phyloP scores from a whole-genome alignment of 2,113 vertebrate species.

The Tenrec ecaudatus region DNA sequence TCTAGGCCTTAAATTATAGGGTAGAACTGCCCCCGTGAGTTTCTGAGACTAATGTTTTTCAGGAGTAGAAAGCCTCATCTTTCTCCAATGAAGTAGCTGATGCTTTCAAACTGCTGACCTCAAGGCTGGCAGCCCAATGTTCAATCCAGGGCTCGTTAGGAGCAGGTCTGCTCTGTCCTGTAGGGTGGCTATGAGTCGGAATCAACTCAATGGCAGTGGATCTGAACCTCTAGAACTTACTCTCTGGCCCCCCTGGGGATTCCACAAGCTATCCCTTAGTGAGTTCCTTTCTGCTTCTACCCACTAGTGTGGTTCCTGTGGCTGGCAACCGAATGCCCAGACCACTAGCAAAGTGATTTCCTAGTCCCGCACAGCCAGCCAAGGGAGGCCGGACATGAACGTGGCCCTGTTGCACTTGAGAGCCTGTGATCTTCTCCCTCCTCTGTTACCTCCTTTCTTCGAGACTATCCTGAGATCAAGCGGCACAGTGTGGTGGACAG shows the following conservation, averaged over 20 bases:
- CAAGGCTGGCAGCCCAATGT: too few species aligned
- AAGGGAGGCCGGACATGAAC: neutral
- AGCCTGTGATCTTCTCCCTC: neutral
- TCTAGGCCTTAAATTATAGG: too few species aligned
- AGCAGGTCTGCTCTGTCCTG: too few species aligned
- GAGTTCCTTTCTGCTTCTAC: neutral
- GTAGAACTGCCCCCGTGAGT: too few species aligned
- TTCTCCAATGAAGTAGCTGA: too few species aligned
- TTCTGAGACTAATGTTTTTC: too few species aligned
- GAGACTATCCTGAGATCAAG: accelerated
- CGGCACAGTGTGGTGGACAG: neutral
- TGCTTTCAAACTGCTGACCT: too few species aligned
- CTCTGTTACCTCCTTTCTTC: neutral
- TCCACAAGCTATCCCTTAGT: neutral
- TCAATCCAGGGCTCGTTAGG: too few species aligned
- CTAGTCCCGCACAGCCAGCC: neutral
- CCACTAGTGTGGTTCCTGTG: neutral
- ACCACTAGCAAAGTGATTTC: neutral
- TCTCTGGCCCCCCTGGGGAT: neutral
- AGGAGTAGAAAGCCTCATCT: too few species aligned
- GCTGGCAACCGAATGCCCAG: neutral
- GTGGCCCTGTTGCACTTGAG: accelerated
- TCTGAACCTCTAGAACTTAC: neutral
- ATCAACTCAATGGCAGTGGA: too few species aligned
- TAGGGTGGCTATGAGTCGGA: too few species aligned